A percentile compares a stretch with the other conserved stretches of the same genome.
Conservation (phyloP, 2,113 vertebrate genomes). For the Lepus americanus region DNA sequence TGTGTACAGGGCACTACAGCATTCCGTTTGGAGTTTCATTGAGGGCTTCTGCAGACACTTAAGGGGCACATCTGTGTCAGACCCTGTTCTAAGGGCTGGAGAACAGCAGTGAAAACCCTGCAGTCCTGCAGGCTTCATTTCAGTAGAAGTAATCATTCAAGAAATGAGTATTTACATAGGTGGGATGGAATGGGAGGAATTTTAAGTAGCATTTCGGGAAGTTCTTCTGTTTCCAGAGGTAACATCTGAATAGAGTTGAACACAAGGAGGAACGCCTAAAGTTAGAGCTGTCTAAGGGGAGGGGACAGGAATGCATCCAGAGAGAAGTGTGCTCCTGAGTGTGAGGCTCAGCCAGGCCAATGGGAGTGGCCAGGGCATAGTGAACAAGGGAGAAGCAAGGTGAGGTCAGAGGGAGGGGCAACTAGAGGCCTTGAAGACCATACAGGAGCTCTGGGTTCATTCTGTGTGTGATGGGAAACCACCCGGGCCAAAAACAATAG, state of each 20-base stretch:
- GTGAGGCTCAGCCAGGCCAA: background rate
- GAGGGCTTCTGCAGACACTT: background rate
- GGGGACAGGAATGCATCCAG: background rate
- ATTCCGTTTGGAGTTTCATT: background rate
- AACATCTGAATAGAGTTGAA: background rate
- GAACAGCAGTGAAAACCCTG: background rate
- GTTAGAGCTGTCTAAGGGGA: too few relatives aligned
- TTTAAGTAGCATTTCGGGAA: background rate
- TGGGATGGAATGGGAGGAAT: too few relatives aligned
- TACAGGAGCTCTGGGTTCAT: background rate
- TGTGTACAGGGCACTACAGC: background rate
- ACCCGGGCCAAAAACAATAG: background rate
- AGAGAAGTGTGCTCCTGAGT: background rate
- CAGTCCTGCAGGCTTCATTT: background rate
- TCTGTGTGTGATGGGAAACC: background rate
- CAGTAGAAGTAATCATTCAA: background rate
- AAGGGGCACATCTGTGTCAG: background rate
- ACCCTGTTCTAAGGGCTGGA: background rate
- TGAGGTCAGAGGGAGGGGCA: too few relatives aligned
- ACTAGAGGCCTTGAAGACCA: background rate
- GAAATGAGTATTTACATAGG: background rate
- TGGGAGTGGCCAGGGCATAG: background rate
- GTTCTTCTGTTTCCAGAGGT: background rate
- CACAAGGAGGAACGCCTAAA: background rate
- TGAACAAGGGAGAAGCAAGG: background rate